Conservation (phyloP, 2,113 vertebrate genomes). For the Crypturellus undulatus region DNA sequence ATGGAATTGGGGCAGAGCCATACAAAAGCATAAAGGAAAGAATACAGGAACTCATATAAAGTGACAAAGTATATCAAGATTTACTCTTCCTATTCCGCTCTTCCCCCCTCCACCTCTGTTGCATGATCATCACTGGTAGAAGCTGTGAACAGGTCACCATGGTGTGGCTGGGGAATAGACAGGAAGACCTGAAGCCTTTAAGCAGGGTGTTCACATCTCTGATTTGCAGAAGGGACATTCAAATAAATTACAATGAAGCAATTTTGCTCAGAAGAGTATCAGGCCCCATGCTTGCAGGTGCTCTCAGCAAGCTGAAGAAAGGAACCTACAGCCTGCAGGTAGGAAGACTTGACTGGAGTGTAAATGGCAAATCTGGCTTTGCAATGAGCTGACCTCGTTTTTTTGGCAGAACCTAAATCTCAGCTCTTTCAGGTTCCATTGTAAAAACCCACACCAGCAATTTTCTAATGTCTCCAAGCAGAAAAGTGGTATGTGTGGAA, state of each 20-base stretch:
- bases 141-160: neutral
- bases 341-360: neutral
- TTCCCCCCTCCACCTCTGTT: rapidly evolving
- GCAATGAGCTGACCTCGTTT: rapidly evolving
- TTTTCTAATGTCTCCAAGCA: neutral
- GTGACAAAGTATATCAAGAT: neutral
- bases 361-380: neutral
- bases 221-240: slow-evolving; percentile 22
- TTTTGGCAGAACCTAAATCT: neutral
- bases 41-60: neutral
- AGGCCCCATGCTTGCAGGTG: neutral
- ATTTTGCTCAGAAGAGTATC: neutral
- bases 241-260: slow-evolving; percentile 35
- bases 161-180: rapidly evolving
- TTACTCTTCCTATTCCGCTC: neutral
- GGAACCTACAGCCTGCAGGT: rapidly evolving
- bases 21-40: neutral
- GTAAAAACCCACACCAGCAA: neutral
- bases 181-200: neutral
- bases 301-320: neutral
- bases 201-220: neutral
- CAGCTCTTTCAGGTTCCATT: neutral
- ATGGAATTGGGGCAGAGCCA: neutral
- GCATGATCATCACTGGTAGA: neutral
- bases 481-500: neutral